Conservation (phyloP, 2,113 vertebrate genomes). For the Gymnocephalus cernua region DNA sequence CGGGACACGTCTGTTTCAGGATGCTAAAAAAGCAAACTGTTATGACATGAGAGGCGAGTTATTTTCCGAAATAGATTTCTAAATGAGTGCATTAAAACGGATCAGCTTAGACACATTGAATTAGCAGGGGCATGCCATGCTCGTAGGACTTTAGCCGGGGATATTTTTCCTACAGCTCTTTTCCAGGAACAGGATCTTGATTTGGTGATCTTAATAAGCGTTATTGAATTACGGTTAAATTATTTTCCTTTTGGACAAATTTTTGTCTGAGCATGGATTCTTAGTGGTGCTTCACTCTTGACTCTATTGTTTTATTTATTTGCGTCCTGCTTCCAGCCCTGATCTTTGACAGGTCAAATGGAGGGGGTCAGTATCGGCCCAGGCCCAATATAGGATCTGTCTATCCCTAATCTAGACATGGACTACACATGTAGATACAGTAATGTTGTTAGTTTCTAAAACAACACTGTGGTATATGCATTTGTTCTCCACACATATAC, state of each 20-base stretch:
- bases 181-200: background rate
- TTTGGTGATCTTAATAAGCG: slow-evolving; percentile 1
- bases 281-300: background rate
- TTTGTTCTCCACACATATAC: background rate
- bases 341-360: background rate
- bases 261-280: background rate
- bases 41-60: slow-evolving; percentile 20
- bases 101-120: slow-evolving; percentile 29
- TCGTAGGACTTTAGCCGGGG: background rate
- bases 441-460: background rate
- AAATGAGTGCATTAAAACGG: slow-evolving; percentile 23
- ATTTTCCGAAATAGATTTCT: slow-evolving; percentile 36
- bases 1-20: background rate
- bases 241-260: slow-evolving; percentile 12
- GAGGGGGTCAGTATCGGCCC: background rate
- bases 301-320: background rate
- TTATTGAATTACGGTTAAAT: background rate
- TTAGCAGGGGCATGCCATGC: background rate
- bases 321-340: slow-evolving; percentile 8
- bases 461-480: background rate
- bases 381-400: no score
- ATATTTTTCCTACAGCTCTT: background rate
- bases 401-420: background rate
- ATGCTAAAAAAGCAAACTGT: slow-evolving; percentile 25
- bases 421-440: background rate